These are phyloP conservation scores for Scortum barcoo DNA, from an alignment of 2,113 vertebrate genomes.

Conservation along the genomic window DNA sequence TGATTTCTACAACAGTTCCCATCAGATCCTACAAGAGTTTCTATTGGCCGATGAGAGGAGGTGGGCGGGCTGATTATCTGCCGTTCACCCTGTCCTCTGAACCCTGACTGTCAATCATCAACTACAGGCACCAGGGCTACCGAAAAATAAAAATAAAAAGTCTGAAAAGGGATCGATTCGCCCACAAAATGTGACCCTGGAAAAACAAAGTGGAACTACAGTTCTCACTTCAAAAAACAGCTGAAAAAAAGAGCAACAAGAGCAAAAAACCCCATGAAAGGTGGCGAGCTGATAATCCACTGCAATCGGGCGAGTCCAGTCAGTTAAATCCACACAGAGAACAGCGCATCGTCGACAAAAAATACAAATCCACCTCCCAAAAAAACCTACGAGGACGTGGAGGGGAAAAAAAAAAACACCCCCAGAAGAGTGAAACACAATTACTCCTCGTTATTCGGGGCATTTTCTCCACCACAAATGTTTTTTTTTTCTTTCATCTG, in stretches of 20 bases:
- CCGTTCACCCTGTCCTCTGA: slow-evolving; percentile 67
- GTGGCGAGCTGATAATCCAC: slow-evolving; percentile 67
- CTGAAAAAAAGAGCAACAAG: slow-evolving; percentile 40
- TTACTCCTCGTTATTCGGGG: slow-evolving; percentile 33
- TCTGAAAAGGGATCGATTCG: slow-evolving; percentile 3
- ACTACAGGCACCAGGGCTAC: slow-evolving; percentile 74
- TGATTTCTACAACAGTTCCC: slow-evolving; percentile 29
- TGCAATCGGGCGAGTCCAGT: slow-evolving; percentile 52
- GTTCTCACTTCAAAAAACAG: slow-evolving; percentile 45
- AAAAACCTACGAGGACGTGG: slow-evolving; percentile 33
- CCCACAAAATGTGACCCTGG: slow-evolving; percentile 27
- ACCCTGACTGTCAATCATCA: slow-evolving; percentile 72
- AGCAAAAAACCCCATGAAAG: slow-evolving; percentile 46
- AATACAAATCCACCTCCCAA: slow-evolving; percentile 40
- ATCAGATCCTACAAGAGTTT: slow-evolving; percentile 45
- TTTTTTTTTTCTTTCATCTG: slow-evolving; percentile 30
- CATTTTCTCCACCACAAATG: slow-evolving; percentile 31
- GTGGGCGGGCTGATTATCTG: slow-evolving; percentile 59
- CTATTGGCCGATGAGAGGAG: slow-evolving; percentile 51
- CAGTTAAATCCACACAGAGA: slow-evolving; percentile 68
- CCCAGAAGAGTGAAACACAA: slow-evolving; percentile 24
- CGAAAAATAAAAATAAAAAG: slow-evolving; percentile 14
- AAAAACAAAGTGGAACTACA: slow-evolving; percentile 24
- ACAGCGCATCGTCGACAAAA: slow-evolving; percentile 36
- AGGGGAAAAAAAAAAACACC: slow-evolving; percentile 14